Conservation (phyloP, 1,140 invertebrate genomes). For the Bombus picipes region DNA sequence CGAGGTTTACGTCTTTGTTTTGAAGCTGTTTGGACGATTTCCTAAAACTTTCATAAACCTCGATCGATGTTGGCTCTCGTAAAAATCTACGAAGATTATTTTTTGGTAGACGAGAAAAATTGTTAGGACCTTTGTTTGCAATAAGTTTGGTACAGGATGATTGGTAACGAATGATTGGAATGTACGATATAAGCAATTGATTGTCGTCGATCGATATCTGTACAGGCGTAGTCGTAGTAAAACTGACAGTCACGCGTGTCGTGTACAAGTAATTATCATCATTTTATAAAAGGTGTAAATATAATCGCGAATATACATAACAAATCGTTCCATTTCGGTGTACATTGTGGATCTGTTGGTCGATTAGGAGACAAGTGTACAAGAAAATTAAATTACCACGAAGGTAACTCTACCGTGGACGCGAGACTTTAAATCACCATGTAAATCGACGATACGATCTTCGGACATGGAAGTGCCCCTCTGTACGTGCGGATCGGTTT, state of each 20-base stretch:
- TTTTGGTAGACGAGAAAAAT: not conserved
- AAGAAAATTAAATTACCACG: slow-evolving; percentile 21
- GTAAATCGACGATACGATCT: slow-evolving; percentile 48
- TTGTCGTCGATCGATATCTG: no score
- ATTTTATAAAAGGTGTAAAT: not conserved
- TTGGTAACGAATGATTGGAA: no score
- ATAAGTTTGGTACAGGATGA: not conserved
- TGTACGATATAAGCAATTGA: no score
- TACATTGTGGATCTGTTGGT: not conserved
- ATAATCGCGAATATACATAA: not conserved
- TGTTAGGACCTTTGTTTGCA: not conserved
- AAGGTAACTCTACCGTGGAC: not conserved
- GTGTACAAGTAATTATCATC: not conserved
- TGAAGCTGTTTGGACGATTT: not conserved
- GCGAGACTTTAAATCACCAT: slow-evolving; percentile 2
- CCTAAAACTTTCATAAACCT: not conserved
- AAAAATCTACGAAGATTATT: not conserved
- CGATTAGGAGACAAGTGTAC: not conserved
- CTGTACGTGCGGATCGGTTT: slow-evolving; percentile 13
- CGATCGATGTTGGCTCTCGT: not conserved
- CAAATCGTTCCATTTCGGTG: not conserved
- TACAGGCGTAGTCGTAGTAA: not conserved
- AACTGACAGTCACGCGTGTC: not conserved
- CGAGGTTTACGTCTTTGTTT: slow-evolving; percentile 20
- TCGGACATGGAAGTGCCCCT: slow-evolving; percentile 6